Evolutionary conservation across 2,113 vertebrate genomes (phyloP).

Genomic region (Oncorhynchus kisutch): DNA sequence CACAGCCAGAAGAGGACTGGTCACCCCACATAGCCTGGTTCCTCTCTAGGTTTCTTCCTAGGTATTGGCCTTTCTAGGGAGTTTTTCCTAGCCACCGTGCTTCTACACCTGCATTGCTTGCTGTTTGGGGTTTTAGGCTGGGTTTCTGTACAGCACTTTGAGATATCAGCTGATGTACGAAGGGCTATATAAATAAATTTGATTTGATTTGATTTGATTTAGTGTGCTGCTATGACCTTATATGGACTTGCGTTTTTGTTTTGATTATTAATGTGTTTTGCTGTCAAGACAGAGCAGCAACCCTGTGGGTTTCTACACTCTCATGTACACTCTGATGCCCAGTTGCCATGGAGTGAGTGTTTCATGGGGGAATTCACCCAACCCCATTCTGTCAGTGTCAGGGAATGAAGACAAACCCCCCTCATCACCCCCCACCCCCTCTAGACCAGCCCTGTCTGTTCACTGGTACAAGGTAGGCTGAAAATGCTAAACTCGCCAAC

Average conservation of each 20-base stretch:
- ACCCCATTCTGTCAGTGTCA: conserved; percentile 55
- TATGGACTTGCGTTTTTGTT: neutral
- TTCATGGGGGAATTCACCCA: conserved; percentile 28
- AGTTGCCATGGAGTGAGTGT: conserved; percentile 22
- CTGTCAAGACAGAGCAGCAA: neutral
- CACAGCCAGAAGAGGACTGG: no score
- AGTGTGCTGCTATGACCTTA: neutral
- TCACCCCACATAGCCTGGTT: no score
- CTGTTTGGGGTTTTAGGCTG: no score
- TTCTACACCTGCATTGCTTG: no score
- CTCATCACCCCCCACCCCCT: neutral
- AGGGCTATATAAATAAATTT: no score
- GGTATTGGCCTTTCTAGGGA: no score
- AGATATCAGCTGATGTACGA: no score
- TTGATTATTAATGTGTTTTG: neutral
- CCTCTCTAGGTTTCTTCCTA: no score
- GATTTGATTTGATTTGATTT: no score
- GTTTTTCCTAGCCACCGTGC: no score
- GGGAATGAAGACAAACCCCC: conserved; percentile 13
- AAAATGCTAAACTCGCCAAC: neutral
- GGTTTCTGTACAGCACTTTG: no score
- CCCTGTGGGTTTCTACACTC: neutral
- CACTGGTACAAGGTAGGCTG: neutral
- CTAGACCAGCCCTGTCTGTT: neutral
- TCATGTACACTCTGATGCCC: conserved; percentile 27